Base-by-base conservation (phyloP, 2,113 vertebrate species). In the Rhizomys pruinosus region DNA sequence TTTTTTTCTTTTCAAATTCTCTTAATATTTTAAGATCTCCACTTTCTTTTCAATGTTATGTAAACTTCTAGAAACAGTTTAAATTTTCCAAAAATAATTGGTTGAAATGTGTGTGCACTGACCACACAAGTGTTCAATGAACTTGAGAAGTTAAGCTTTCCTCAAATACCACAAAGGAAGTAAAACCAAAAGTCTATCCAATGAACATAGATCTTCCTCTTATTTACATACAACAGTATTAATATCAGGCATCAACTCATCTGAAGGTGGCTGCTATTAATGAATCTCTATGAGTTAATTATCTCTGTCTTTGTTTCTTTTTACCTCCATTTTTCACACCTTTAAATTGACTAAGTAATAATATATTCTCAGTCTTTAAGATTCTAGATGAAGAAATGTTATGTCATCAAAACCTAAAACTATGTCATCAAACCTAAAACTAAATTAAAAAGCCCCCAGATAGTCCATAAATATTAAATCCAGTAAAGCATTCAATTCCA, bases 401-500 rank as follows among this genome's bases (percentile, higher is more conserved):
- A 93, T 85, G 7, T 81, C 42, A 94, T 52, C 84, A n/a, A 95
- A 93, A 77, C 6, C 29, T 95, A 93, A 84, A 93, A 37, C 34
- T 79, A 91, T 85, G 7, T 81, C 42, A 94, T 52, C 84, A 95
- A 93, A 77, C 6, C 29, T 95, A 93, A 84, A 93, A 37, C 34
- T 79, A 93, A 96, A 86, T 91, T 16, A 91, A 96, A 95, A 94
- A 85, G 57, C 2, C 20, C 29, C 63, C 64, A 92, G 80, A 57
- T 94, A 77, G 32, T 55, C 95, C 29, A 90, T 66, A 34, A 87
- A 96, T 81, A 87, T 72, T 94, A 92, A 91, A 63, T 47, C 94
- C 37, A 81, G 25, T 78, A 84, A 87, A 44, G 73, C 12, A 39
- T 72, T 69, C 69, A 12, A 32, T 91, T 84, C 72, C 88, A 77